Base-by-base conservation (phyloP, 2,888 invertebrate genomes). In the Tribolium freemani region DNA sequence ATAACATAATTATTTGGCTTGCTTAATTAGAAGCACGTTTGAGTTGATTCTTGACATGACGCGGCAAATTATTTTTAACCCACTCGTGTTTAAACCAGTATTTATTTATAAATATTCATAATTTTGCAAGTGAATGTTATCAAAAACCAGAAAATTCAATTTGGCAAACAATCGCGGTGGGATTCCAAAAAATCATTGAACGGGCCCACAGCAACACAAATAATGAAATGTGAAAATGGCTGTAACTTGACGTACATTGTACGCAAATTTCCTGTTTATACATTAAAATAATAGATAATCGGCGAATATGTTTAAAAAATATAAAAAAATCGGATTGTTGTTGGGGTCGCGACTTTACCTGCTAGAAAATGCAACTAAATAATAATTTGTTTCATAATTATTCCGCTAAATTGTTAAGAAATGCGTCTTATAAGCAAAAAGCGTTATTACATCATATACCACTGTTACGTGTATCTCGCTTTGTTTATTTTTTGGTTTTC, bases 261-360 rank as follows among this genome's bases (percentile, higher is more conserved):
- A 54, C n/a, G 54, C 26, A 54, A 54, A 54, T 54, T 54, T 1
- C n/a, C 54, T 30, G 11, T 30, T 30, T 54, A 38, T 54, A 10
- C 30, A 54, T 30, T n/a, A 11, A 30, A 13, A 54, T 54, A 54
- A 54, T 30, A 54, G 38, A 38, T 38, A 38, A 8, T 31, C 31
- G 31, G 31, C 31, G 31, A 31, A 31, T 31, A 31, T 31, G 9
- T 31, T 31, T 31, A 31, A 31, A 38, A 3, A 6, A 38, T n/a
- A 38, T 21, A 38, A 38, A 38, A 3, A 6, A 38, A 38, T 3
- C 8, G 8, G 3, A 1, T 38, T n/a, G 3, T 38, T 38, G 38
- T 38, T 38, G 38, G 38, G n/a, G n/a, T 38, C n/a, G 8, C 8
- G 38, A 38, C n/a, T 38, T 38, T 53, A n/a, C 9, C 8, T 9